Base-by-base conservation (phyloP, 2,888 invertebrate species). In the Mythimna vitellina region DNA sequence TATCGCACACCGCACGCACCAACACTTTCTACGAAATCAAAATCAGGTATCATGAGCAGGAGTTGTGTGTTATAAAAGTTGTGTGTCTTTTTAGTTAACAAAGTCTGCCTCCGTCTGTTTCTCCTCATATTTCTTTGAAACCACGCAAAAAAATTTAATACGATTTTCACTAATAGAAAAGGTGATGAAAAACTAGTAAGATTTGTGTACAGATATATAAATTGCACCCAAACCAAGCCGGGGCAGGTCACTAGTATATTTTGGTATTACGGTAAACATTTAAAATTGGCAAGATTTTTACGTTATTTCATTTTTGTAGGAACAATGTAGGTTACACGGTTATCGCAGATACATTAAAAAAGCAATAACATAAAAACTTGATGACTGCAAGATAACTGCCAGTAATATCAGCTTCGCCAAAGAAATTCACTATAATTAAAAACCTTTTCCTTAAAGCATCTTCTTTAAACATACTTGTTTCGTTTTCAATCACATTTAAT, bases 1-100 rank as follows among this genome's bases (percentile, higher is more conserved):
- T 95, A 96, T 95, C 95, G 92, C 94, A 92, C 90, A 86, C 86
- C 91, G 90, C 92, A 89, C 89, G 84, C 84, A 81, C 85, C 70
- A 46, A 86, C 87, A 86, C 88, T 87, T 87, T 87, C 84, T 69
- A 80, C 82, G 82, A 86, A 88, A 87, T 89, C 86, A 85, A 88
- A 90, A 90, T 87, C 88, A 80, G 83, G 84, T 86, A 89, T 46
- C 17, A 46, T 51, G 10, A 42, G 22, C 32, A 42, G 29, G 46
- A 73, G 22, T 56, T 75, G 35, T 42, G 25, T 51, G 56, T 25
- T 2, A 42, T 67, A 54, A 3, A 68, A 42, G 22, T 60, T 35
- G 46, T 54, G 25, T 54, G 14, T 0, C 6, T 17, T 46, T 46
- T 46, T 46, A 46, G 46, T 46, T 20, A 6, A 17, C 46, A 20